A percentile compares a stretch with the other conserved stretches of the same genome.
phyloP scores from a whole-genome alignment of 2,113 vertebrate species.

The Podiceps cristatus region DNA sequence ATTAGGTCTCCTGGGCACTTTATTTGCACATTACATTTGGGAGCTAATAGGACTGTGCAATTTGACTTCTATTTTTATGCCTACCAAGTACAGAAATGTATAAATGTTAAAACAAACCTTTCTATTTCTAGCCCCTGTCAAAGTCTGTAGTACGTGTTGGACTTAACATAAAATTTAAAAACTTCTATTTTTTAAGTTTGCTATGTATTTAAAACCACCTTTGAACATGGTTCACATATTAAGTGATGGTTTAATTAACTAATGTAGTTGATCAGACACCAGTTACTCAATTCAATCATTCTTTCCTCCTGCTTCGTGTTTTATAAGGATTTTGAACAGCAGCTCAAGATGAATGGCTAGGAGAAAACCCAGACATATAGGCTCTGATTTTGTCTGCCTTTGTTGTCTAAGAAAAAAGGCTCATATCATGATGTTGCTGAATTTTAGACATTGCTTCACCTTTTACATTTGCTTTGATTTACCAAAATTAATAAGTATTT shows the following conservation, averaged over 20 bases:
- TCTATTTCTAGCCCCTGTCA: slow-evolving; percentile 41
- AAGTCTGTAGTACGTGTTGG: slow-evolving; percentile 18
- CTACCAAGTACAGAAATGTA: slow-evolving; percentile 39
- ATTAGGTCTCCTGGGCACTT: slow-evolving; percentile 70
- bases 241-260: slow-evolving; percentile 14
- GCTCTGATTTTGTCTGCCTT: slow-evolving; percentile 5
- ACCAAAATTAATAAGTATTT: neutral
- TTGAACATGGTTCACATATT: neutral
- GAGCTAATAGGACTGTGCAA: slow-evolving; percentile 57
- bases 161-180: neutral
- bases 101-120: slow-evolving; percentile 61
- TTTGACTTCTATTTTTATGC: slow-evolving; percentile 65
- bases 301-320: slow-evolving; percentile 23
- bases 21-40: slow-evolving; percentile 66
- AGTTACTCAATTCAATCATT: neutral
- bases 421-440: neutral
- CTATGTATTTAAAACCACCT: neutral
- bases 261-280: neutral
- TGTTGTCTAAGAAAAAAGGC: neutral
- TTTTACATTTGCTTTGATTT: neutral
- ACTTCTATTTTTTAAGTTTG: neutral
- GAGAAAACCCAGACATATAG: slow-evolving; percentile 1
- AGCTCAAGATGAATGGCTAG: neutral
- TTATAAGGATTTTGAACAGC: neutral
- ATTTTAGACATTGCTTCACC: neutral